Conservation (phyloP, 2,113 vertebrate genomes). For the Serilophus lunatus region DNA sequence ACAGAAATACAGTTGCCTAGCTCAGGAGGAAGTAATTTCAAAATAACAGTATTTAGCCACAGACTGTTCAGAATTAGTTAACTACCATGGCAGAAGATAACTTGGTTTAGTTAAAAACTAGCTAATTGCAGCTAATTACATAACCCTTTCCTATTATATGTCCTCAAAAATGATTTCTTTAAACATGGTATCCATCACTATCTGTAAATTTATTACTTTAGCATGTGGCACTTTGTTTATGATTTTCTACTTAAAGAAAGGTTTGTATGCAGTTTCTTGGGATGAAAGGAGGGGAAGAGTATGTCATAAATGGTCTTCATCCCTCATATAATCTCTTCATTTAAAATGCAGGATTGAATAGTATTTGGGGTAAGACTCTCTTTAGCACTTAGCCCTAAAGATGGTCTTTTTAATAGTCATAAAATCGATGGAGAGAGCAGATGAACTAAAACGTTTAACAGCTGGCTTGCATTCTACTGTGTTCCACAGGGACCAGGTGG, state of each 20-base stretch:
- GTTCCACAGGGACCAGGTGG: neutral
- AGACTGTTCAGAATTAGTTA: neutral
- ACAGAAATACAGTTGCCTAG: neutral
- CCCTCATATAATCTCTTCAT: neutral
- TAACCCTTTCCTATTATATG: neutral
- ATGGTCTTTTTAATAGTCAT: neutral
- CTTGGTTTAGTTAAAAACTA: neutral
- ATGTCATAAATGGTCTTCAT: neutral
- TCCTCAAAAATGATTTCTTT: neutral
- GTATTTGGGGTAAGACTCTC: neutral
- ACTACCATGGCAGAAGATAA: neutral
- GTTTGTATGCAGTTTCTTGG: neutral
- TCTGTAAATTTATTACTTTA: neutral
- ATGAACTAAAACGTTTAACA: constrained; percentile 5
- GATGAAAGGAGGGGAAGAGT: neutral
- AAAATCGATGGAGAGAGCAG: neutral
- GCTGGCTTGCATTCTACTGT: neutral
- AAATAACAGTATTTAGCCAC: neutral
- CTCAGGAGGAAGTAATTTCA: neutral
- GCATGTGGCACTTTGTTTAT: neutral
- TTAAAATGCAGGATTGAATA: neutral
- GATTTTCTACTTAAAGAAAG: neutral
- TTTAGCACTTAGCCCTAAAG: neutral
- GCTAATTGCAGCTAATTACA: neutral
- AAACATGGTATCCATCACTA: neutral